Percentiles rank a stretch among this genome's conserved stretches.
These are phyloP conservation scores for Montipora efflorescens DNA, from an alignment of 64 coral and sea anemone genomes.

Conservation along the genomic window DNA sequence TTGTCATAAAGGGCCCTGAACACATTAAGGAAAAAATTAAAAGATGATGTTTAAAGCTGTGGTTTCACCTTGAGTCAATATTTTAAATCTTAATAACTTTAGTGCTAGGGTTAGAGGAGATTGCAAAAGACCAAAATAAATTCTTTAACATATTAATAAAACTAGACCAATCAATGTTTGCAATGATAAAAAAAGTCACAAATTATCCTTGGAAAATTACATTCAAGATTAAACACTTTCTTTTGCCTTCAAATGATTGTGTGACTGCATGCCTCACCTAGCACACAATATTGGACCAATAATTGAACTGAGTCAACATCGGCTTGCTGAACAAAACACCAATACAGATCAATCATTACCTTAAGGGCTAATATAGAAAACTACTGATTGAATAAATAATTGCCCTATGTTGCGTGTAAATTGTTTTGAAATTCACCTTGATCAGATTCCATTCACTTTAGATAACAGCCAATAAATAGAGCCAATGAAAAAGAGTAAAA, in stretches of 20 bases:
- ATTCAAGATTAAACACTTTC: not conserved
- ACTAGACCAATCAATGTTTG: not conserved
- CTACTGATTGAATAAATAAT: not conserved
- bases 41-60: not conserved
- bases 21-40: not conserved
- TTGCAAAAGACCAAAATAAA: not conserved
- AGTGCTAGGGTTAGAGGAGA: not conserved
- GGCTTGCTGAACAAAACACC: not conserved
- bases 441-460: too few species aligned
- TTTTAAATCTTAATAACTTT: slow-evolving; percentile 20
- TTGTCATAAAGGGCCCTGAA: not conserved
- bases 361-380: slow-evolving; percentile 20
- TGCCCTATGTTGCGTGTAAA: not conserved
- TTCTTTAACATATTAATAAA: not conserved
- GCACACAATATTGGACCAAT: slow-evolving; percentile 31
- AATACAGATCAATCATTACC: slow-evolving; percentile 23
- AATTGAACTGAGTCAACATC: not conserved
- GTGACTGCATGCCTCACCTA: not conserved
- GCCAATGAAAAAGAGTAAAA: too few species aligned
- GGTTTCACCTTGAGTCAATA: slow-evolving; percentile 11
- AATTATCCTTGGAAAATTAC: not conserved
- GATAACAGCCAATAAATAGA: too few species aligned
- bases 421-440: not conserved
- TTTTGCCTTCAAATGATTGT: slow-evolving; percentile 9
- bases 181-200: not conserved